Base-by-base conservation (phyloP, 2,113 vertebrate species). In the Cisticola juncidis region DNA sequence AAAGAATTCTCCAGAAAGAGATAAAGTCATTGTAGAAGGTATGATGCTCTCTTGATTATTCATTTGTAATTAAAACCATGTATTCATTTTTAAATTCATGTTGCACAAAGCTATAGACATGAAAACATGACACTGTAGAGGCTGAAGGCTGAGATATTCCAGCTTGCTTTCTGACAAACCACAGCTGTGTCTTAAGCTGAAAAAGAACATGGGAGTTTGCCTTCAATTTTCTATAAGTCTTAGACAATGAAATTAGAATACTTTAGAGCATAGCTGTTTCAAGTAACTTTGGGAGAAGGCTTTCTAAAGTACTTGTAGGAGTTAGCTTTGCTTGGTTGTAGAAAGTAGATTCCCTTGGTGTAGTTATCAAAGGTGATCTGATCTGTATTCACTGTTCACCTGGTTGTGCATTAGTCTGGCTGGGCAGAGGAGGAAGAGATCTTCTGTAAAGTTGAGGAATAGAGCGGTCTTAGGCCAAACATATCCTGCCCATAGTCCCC, bases 1-100 rank as follows among this genome's bases (percentile, higher is more conserved):
- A 29, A 90, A 93, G 48, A 58, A 74, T 53, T 78, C 51, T 35
- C 44, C 84, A 22, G 87, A 86, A 62, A 96, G 79, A 92, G 93
- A 96, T 31, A 97, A 93, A 87, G 36, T 29, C 0, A 1, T 86
- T 19, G 33, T 98, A 57, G 97, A 96, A 98, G 98, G 98, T 98
- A 94, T 47, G 71, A 57, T 50, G 56, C 25, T 71, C 1, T 65
- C 50, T 90, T 62, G 56, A 28, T 73, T 70, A 19, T 33, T 91
- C 12, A 22, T 81, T 78, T 84, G 3, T 65, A 65, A 77, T 25
- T 47, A 28, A 36, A 92, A 31, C n/a, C 21, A 11, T 21, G 7
- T 31, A 29, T 14, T 86, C 2, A 8, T 69, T 53, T 84, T 85
- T 8, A 13, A 71, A 40, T 82, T 57, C 2, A 1, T 8, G 11